These are phyloP conservation scores for Varanus salvator DNA, from an alignment of 2,113 vertebrate species.

Conservation along the genomic window DNA sequence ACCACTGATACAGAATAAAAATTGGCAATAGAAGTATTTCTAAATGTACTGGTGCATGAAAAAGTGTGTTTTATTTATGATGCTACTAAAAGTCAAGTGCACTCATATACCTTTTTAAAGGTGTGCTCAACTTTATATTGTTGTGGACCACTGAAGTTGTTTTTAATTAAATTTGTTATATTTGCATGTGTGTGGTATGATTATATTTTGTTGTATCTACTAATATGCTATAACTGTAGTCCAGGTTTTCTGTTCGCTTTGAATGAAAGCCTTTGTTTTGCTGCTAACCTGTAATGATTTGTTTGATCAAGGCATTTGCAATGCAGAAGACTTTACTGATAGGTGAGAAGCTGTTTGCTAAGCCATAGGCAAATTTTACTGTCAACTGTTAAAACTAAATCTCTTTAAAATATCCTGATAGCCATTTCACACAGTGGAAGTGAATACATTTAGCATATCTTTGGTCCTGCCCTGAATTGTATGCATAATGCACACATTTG, in stretches of 20 bases:
- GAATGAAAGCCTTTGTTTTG: neutral
- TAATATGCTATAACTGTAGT: neutral
- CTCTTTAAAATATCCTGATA: neutral
- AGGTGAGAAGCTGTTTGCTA: neutral
- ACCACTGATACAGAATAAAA: no score
- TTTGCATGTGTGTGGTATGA: neutral
- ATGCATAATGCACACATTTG: no score
- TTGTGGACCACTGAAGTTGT: neutral
- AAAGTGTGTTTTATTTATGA: neutral
- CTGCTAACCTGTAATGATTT: neutral
- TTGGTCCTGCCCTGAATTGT: neutral
- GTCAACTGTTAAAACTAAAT: neutral
- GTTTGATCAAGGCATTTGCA: neutral
- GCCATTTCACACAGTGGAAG: neutral
- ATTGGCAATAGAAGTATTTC: neutral
- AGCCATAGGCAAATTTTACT: neutral
- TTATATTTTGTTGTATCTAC: neutral
- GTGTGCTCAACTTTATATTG: neutral
- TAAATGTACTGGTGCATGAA: neutral
- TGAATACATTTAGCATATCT: neutral
- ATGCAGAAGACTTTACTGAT: neutral
- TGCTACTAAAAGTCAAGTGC: neutral
- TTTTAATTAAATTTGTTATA: neutral
- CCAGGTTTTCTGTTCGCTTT: neutral
- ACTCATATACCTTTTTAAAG: neutral